These are phyloP conservation scores for Pherbina coryleti DNA, from an alignment of 2,888 invertebrate genomes.

Conservation along the genomic window DNA sequence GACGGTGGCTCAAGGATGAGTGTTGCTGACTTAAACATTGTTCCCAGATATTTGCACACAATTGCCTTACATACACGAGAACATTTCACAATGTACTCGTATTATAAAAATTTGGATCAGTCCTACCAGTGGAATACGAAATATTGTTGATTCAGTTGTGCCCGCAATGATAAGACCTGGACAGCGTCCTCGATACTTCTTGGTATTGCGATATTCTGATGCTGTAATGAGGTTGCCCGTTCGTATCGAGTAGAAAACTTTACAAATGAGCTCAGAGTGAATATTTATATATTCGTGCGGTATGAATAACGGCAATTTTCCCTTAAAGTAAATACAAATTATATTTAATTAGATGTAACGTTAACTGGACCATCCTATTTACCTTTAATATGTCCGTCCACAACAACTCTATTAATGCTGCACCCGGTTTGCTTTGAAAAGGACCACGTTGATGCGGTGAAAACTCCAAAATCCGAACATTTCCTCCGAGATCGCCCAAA, in stretches of 20 bases:
- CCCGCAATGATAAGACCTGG: conserved; percentile 60
- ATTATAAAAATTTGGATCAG: neutral
- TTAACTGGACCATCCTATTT: neutral
- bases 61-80: no score
- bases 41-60: no score
- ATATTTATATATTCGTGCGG: conserved; percentile 73
- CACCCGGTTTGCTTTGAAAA: conserved; percentile 77
- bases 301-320: conserved; percentile 70
- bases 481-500: conserved; percentile 82
- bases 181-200: conserved; percentile 63
- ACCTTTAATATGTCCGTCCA: conserved; percentile 74
- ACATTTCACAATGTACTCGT: no score
- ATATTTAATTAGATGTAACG: neutral
- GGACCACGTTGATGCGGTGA: conserved; percentile 76
- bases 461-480: conserved; percentile 76
- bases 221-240: conserved; percentile 80
- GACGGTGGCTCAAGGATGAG: no score
- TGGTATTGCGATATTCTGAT: conserved; percentile 72
- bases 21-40: no score
- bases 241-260: conserved; percentile 77
- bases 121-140: conserved; percentile 61
- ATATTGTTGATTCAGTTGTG: conserved; percentile 56
- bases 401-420: conserved; percentile 73
- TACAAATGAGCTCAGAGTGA: conserved; percentile 79
- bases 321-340: conserved; percentile 57